Percentiles rank a stretch among this genome's conserved stretches.
phyloP scores from a whole-genome alignment of 2,888 invertebrate species.

The Notocelia uddmanniana region DNA sequence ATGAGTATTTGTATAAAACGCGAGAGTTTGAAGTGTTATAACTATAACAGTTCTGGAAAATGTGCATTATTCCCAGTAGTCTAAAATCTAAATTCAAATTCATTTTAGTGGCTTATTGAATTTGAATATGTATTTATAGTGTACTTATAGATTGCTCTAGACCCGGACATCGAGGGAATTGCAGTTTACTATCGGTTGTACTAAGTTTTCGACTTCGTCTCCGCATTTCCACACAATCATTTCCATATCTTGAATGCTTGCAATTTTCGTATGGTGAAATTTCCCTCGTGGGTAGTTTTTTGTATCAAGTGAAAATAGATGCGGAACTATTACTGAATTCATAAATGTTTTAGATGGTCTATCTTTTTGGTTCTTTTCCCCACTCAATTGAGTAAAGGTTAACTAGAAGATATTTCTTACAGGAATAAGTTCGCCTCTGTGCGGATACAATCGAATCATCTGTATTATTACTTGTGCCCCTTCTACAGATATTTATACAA shows the following conservation, averaged over 20 bases:
- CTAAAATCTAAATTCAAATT: neutral
- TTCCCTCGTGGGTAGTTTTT: constrained; percentile 11
- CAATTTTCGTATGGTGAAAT: neutral
- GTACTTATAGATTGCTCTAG: neutral
- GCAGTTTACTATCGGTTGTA: neutral
- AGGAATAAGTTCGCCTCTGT: no score
- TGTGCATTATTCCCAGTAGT: neutral
- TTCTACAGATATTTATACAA: no score
- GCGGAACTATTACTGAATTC: neutral
- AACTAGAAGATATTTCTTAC: no score
- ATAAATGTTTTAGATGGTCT: no score
- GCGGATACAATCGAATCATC: no score
- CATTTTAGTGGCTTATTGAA: constrained; percentile 4
- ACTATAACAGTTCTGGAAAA: no score
- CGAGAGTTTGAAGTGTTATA: no score
- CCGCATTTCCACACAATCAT: neutral
- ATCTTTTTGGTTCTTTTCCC: no score
- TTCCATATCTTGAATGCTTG: neutral
- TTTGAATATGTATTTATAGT: neutral
- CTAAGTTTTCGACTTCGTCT: neutral
- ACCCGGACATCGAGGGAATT: constrained; percentile 1
- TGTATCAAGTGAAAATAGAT: neutral
- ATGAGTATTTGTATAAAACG: no score
- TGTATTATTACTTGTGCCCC: no score
- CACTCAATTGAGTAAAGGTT: no score